Evolutionary conservation across 2,113 vertebrate genomes (phyloP).

Genomic region (Malurus elegans): DNA sequence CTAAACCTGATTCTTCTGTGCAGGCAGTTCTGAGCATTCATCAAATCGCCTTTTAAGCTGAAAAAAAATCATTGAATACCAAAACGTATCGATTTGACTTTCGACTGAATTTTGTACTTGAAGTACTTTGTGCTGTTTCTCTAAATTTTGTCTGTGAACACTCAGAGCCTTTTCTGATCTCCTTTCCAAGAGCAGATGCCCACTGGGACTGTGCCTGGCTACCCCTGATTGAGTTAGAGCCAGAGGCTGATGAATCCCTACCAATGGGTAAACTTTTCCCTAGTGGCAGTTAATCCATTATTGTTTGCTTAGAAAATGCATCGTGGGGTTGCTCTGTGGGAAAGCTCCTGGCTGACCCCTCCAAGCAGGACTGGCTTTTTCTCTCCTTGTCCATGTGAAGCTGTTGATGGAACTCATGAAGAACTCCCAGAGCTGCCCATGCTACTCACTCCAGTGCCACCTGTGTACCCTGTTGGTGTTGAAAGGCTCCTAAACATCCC

Average conservation of each 20-base stretch:
- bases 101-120: neutral
- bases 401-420: neutral
- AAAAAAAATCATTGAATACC: neutral
- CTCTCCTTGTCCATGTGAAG: neutral
- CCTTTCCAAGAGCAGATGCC: neutral
- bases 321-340: neutral
- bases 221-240: neutral
- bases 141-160: neutral
- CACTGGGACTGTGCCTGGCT: neutral
- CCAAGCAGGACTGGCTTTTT: neutral
- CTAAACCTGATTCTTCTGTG: neutral
- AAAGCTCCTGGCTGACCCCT: neutral
- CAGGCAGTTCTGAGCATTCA: neutral
- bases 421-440: accelerated
- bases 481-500: neutral
- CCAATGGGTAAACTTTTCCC: neutral
- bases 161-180: neutral
- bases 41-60: neutral
- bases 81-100: neutral
- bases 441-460: accelerated
- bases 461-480: neutral
- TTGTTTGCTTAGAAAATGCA: neutral
- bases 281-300: neutral
- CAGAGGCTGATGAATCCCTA: neutral
- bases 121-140: neutral